Base-by-base conservation (phyloP, 2,113 vertebrate species). In the Chascanopsetta lugubris region DNA sequence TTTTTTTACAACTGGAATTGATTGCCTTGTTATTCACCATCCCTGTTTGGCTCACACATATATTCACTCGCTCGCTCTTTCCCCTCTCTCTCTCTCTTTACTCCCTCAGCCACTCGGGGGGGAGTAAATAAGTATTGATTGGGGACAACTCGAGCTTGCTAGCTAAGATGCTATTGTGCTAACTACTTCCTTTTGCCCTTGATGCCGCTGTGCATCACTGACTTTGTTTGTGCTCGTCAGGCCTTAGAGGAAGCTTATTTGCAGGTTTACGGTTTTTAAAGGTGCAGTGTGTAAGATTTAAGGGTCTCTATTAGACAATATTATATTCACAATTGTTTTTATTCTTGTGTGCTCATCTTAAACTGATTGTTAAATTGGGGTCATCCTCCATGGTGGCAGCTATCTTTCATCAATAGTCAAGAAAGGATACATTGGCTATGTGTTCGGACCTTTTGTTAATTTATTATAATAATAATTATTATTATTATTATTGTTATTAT, bases 41-140 rank as follows among this genome's bases (percentile, higher is more conserved):
- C 78, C 82, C 53, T 75, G 61, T 76, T 82, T 82, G 63, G 67
- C 80, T 75, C 51, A 57, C 67, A 62, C 55, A 77, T 46, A 51
- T 65, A 58, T 64, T 51, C 71, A 29, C 22, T 25, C 51, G 30
- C 72, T 48, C 42, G 36, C 21, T 9, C 15, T 45, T 24, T 58
- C 73, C 48, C 50, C 34, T 30, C 65, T 75, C 48, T 54, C 34
- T 30, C 65, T 74, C 49, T 69, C 24, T 65, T 74, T 55, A 64
- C 59, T 84, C 63, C 74, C 76, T n/a, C 51, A 75, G 84, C 68
- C 83, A 81, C 64, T 79, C 81, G 62, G 69, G 79, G n/a, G 54
- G 61, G 61, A 89, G 79, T 88, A 86, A 89, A 91, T 90, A 88
- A 75, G 63, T 85, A 89, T 87, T 81, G 85, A 89, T 89, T 68